These are phyloP conservation scores for Erithacus rubecula DNA, from an alignment of 2,797 vertebrate genomes.

Conservation along the genomic window DNA sequence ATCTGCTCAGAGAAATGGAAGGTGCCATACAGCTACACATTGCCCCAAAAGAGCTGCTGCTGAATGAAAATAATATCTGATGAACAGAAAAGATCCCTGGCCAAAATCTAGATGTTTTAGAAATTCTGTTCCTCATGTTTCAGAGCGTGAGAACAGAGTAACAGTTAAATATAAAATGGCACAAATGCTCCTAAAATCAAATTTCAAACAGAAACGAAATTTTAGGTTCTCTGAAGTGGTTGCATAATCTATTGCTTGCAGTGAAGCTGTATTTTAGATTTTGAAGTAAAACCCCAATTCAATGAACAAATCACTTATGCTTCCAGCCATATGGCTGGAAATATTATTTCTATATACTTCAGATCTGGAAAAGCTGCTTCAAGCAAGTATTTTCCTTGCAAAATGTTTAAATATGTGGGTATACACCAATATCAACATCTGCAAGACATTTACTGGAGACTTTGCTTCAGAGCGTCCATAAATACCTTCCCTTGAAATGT, in stretches of 20 bases:
- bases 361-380: not conserved
- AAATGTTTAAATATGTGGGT: not conserved
- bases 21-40: rapidly evolving
- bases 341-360: not conserved
- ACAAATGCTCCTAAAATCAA: not conserved
- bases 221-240: not conserved
- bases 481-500: not conserved
- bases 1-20: not conserved
- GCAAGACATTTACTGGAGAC: not conserved
- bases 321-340: not conserved
- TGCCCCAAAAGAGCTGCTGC: not conserved
- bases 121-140: not conserved
- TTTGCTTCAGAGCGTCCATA: rapidly evolving
- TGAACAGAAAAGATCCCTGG: not conserved
- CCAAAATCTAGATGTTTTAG: not conserved
- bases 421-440: not conserved
- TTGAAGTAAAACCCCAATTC: not conserved
- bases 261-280: not conserved
- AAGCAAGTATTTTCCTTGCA: not conserved
- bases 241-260: not conserved
- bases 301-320: not conserved
- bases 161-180: not conserved
- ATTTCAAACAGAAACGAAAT: not conserved
- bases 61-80: not conserved
- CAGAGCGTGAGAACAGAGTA: not conserved